phyloP scores from a whole-genome alignment of 2,113 vertebrate genomes.

The Piaya cayana region DNA sequence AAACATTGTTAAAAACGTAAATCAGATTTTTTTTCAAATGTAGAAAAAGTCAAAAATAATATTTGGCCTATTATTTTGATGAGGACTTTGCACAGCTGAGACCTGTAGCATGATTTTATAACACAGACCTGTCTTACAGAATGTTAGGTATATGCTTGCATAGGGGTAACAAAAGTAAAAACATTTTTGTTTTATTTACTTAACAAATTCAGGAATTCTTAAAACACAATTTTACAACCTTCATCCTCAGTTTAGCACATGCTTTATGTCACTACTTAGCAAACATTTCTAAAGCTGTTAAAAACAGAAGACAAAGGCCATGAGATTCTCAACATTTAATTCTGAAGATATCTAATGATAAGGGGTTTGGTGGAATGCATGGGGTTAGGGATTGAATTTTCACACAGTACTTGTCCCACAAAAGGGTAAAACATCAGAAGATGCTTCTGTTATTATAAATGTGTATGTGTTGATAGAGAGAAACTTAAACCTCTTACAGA shows the following conservation, averaged over 20 bases:
- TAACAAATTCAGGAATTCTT: background rate
- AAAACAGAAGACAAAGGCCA: background rate
- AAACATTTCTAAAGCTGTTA: background rate
- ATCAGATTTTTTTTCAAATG: background rate
- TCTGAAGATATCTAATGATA: background rate
- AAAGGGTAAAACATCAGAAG: background rate
- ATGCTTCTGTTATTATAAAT: background rate
- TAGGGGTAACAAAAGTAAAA: background rate
- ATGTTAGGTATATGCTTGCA: background rate
- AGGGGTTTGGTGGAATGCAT: background rate
- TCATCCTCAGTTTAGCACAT: background rate
- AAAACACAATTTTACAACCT: background rate
- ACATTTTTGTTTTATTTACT: background rate
- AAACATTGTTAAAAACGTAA: background rate
- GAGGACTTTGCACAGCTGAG: background rate
- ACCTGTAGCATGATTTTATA: background rate
- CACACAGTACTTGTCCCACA: background rate
- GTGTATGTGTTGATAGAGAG: background rate
- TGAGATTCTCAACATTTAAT: background rate
- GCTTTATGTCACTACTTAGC: background rate
- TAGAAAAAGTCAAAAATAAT: background rate
- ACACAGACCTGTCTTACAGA: background rate
- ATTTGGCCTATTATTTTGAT: background rate
- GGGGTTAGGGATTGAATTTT: background rate
- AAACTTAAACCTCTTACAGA: background rate